Percentiles rank a stretch among this genome's conserved stretches.
phyloP scores from a whole-genome alignment of 92 coral and sea anemone species.

The Zoanthus sociatus region DNA sequence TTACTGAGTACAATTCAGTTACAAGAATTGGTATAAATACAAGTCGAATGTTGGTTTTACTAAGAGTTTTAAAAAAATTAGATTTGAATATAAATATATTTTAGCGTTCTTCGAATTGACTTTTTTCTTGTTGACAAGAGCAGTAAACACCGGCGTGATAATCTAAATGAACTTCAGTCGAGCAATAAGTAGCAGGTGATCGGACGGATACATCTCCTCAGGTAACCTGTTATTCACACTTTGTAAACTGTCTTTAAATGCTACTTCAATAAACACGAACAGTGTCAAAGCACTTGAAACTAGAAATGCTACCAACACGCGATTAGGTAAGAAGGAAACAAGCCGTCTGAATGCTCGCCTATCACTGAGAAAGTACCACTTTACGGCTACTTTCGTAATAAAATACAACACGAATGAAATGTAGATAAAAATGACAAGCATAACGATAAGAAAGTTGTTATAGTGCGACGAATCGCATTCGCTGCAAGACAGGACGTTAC shows the following conservation, averaged over 20 bases:
- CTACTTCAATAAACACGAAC: constrained; percentile 61
- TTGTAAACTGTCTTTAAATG: constrained; percentile 72
- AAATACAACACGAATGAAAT: constrained; percentile 55
- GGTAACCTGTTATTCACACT: constrained; percentile 74
- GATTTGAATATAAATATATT: no score
- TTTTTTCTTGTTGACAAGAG: no score
- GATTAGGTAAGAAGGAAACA: constrained; percentile 67
- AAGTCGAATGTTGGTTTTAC: no score
- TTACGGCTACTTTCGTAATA: constrained; percentile 46
- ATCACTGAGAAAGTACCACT: constrained; percentile 37
- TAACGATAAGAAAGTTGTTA: constrained; percentile 48
- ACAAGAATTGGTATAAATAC: no score
- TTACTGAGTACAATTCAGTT: no score
- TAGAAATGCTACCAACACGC: constrained; percentile 41
- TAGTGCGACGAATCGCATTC: constrained; percentile 91
- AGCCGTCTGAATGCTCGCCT: constrained; percentile 55
- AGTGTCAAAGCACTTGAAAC: constrained; percentile 52
- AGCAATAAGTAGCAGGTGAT: constrained; percentile 80
- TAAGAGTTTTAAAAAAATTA: no score
- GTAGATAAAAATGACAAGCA: constrained; percentile 54
- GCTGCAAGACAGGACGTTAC: constrained; percentile 81
- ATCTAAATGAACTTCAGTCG: constrained; percentile 66
- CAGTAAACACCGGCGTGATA: no score
- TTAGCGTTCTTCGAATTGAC: no score
- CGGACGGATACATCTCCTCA: constrained; percentile 95